Percentiles rank a stretch among this genome's conserved stretches.
Evolutionary conservation across 2,113 vertebrate species (phyloP).

Genomic region (Hyaena hyaena): DNA sequence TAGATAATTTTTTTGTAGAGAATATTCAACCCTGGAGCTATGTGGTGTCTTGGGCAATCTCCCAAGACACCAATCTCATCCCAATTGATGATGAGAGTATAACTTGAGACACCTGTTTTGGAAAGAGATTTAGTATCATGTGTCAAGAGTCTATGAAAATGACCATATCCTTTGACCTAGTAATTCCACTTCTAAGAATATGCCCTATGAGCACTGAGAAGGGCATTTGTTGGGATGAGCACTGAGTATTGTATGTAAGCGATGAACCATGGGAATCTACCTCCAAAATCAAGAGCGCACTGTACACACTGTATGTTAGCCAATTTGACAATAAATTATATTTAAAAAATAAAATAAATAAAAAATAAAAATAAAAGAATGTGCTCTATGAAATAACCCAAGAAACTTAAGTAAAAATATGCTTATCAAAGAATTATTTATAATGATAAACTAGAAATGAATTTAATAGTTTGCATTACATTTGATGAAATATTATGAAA

Average conservation of each 20-base stretch:
- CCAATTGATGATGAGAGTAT: constrained; percentile 9
- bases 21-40: background rate
- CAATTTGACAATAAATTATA: no score
- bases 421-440: constrained; percentile 22
- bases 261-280: background rate
- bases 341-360: no score
- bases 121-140: constrained; percentile 41
- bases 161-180: no score
- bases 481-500: constrained; percentile 37
- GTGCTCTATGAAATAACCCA: constrained; percentile 7
- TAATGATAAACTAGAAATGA: constrained; percentile 32
- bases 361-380: background rate
- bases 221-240: no score
- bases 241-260: background rate
- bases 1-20: background rate
- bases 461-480: constrained; percentile 35
- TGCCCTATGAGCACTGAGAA: no score
- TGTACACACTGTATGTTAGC: background rate
- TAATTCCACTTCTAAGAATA: no score
- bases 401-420: constrained; percentile 9
- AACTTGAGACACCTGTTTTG: constrained; percentile 5
- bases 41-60: background rate
- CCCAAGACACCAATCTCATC: no score
- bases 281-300: background rate
- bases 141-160: background rate